A percentile compares a stretch with the other conserved stretches of the same genome.
phyloP scores from a whole-genome alignment of 2,113 vertebrate species.

The Cacatua alba region DNA sequence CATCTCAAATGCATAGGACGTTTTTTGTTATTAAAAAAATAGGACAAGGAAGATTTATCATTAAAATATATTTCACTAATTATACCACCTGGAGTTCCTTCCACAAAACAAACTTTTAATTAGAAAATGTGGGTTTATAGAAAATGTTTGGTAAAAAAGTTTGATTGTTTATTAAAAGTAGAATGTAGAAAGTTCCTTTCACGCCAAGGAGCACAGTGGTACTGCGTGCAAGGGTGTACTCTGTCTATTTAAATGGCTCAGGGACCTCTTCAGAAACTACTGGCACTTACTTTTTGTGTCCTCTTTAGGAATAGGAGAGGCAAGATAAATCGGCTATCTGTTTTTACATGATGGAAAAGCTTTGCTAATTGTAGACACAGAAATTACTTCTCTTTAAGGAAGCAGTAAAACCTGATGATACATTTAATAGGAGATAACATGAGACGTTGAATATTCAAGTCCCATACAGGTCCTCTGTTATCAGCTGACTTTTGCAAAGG shows the following conservation, averaged over 20 bases:
- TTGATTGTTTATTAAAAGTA: constrained; percentile 52
- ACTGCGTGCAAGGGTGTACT: not conserved
- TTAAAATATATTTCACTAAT: constrained; percentile 70
- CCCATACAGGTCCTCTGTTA: not conserved
- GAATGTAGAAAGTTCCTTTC: not conserved
- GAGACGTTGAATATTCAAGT: not conserved
- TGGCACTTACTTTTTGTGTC: not conserved
- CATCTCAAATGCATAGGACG: constrained; percentile 68
- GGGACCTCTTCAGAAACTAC: not conserved
- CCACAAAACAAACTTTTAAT: constrained; percentile 70
- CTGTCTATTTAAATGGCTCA: not conserved
- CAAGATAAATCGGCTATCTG: not conserved
- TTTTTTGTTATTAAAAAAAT: constrained; percentile 72
- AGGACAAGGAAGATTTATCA: constrained; percentile 66
- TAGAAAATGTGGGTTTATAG: constrained; percentile 56
- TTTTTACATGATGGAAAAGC: not conserved
- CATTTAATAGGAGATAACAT: not conserved
- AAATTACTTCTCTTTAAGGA: not conserved
- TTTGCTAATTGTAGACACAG: not conserved
- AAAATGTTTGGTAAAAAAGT: constrained; percentile 38
- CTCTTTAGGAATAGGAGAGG: not conserved
- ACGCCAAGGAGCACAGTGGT: not conserved
- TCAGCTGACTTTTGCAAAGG: not conserved
- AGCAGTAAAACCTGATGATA: not conserved
- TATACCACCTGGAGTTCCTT: constrained; percentile 67